Conservation (phyloP, 2,888 invertebrate genomes). For the Linyphia triangularis region DNA sequence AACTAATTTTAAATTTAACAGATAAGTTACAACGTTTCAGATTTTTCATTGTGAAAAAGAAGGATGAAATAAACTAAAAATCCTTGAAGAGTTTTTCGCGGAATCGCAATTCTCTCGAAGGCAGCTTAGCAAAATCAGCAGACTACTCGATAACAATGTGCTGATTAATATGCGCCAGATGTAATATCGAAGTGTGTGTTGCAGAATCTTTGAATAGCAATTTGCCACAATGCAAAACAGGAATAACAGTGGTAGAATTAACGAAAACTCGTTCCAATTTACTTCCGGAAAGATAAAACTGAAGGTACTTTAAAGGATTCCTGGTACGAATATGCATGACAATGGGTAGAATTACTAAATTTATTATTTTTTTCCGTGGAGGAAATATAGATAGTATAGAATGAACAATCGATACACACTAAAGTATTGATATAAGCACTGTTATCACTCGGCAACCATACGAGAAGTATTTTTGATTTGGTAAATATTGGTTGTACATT, state of each 20-base stretch:
- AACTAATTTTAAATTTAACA: slow-evolving; percentile 8
- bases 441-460: too few species aligned
- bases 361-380: too few species aligned
- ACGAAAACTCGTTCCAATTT: slow-evolving; percentile 18
- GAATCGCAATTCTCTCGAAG: not conserved
- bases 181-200: not conserved
- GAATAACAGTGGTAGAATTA: not conserved
- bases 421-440: too few species aligned
- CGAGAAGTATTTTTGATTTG: too few species aligned
- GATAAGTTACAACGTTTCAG: not conserved
- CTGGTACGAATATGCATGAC: not conserved
- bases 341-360: too few species aligned
- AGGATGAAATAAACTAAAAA: not conserved
- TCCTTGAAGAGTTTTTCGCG: not conserved
- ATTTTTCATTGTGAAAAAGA: not conserved
- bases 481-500: too few species aligned
- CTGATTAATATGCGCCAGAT: slow-evolving; percentile 40
- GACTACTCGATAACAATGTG: not conserved
- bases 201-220: slow-evolving; percentile 1
- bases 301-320: not conserved
- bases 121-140: not conserved
- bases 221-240: not conserved
- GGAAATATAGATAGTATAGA: too few species aligned
- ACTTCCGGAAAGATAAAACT: not conserved
- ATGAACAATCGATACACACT: too few species aligned